phyloP scores from a whole-genome alignment of 2,797 vertebrate genomes.

The Tapirus indicus region DNA sequence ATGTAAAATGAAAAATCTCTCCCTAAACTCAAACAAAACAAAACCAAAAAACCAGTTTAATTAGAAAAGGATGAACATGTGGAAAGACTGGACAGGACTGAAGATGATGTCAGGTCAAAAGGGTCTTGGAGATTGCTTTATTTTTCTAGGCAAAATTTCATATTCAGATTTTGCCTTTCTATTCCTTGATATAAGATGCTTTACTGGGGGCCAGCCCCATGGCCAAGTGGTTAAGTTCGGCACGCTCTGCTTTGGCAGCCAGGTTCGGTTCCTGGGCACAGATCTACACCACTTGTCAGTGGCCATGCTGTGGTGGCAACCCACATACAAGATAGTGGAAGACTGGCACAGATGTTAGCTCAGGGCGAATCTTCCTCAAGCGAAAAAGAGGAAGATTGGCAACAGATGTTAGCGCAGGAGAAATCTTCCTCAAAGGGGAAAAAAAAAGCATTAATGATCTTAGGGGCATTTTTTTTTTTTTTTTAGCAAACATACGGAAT shows the following conservation, averaged over 20 bases:
- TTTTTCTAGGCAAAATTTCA: constrained; percentile 33
- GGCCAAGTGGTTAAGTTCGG: too few species aligned
- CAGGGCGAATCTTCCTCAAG: too few species aligned
- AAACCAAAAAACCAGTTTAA: constrained; percentile 41
- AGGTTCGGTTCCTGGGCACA: too few species aligned
- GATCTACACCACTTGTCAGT: too few species aligned
- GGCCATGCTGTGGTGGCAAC: too few species aligned
- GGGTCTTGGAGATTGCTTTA: background rate
- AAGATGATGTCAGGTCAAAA: constrained; percentile 24
- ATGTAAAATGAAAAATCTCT: constrained; percentile 33
- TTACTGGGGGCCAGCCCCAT: background rate
- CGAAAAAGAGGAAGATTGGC: too few species aligned
- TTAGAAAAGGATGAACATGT: constrained; percentile 12
- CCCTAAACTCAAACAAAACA: background rate
- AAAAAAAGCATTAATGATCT: background rate
- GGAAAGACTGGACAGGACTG: background rate
- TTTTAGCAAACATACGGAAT: constrained; percentile 40
- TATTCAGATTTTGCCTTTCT: constrained; percentile 20
- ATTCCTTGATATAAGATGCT: background rate
- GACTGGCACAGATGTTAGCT: too few species aligned
- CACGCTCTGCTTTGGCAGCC: too few species aligned
- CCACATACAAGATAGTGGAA: too few species aligned
- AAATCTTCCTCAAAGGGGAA: too few species aligned
- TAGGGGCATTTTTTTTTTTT: background rate
- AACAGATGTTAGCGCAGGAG: too few species aligned